Evolutionary conservation across 2,888 invertebrate genomes (phyloP).

Genomic region (Augiades crinisus): DNA sequence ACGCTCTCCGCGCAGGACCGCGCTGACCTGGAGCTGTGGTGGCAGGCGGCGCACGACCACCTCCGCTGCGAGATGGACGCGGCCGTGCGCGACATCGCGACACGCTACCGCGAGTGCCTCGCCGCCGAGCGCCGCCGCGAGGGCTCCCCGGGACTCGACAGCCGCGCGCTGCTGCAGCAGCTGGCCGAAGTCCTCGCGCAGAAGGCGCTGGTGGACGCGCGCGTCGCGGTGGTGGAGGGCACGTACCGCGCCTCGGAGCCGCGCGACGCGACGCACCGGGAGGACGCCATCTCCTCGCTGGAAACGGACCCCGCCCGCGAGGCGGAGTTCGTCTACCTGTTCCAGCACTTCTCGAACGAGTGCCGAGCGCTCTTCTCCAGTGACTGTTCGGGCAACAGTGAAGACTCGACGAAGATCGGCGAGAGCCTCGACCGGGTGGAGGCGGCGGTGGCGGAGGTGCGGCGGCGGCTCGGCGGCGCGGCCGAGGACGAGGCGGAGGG

Average conservation of each 20-base stretch:
- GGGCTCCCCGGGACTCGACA: constrained; percentile 47
- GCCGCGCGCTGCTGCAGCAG: constrained; percentile 71
- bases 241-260: constrained; percentile 66
- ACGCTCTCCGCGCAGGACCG: constrained; percentile 85
- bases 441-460: constrained; percentile 67
- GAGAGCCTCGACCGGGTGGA: constrained; percentile 77
- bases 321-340: constrained; percentile 85
- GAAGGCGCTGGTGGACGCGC: constrained; percentile 88
- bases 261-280: constrained; percentile 46
- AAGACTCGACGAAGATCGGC: constrained; percentile 79
- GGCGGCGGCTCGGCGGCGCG: constrained; percentile 52
- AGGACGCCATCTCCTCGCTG: constrained; percentile 68
- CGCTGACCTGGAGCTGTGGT: constrained; percentile 87
- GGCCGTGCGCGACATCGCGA: constrained; percentile 85
- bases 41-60: constrained; percentile 86
- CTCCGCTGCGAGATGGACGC: constrained; percentile 87
- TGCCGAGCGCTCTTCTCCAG: constrained; percentile 82
- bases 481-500: constrained; percentile 37
- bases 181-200: constrained; percentile 88
- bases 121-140: constrained; percentile 49
- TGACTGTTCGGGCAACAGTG: constrained; percentile 80
- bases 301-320: constrained; percentile 82
- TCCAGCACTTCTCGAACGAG: constrained; percentile 83
- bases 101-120: constrained; percentile 84
- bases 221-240: constrained; percentile 85